phyloP scores from a whole-genome alignment of 1,140 invertebrate genomes.

The Platorchestia sp. region DNA sequence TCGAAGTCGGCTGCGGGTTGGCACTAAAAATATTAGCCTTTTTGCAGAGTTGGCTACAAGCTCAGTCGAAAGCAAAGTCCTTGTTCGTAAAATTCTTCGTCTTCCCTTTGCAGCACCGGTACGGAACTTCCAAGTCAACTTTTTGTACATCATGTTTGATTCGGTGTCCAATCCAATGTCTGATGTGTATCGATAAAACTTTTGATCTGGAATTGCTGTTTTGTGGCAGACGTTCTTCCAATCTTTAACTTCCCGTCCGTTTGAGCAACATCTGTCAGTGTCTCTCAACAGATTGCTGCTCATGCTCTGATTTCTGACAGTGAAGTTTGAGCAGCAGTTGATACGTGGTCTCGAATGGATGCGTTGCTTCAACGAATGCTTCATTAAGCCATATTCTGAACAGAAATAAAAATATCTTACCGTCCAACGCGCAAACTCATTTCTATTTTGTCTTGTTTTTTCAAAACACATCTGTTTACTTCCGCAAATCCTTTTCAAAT shows the following conservation, averaged over 20 bases:
- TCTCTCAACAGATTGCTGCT: background rate
- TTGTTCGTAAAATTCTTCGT: background rate
- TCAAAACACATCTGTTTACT: background rate
- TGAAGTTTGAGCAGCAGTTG: background rate
- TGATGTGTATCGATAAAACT: constrained; percentile 26
- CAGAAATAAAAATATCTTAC: background rate
- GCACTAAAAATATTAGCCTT: background rate
- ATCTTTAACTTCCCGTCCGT: background rate
- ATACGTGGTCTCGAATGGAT: background rate
- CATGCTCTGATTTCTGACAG: background rate
- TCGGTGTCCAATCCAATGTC: background rate
- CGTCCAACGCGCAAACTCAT: background rate
- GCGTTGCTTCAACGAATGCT: background rate
- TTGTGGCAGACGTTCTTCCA: background rate
- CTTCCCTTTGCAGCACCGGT: background rate
- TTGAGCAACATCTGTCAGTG: background rate
- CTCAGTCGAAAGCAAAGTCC: background rate
- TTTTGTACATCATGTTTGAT: background rate
- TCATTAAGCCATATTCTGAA: background rate
- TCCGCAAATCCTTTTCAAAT: background rate
- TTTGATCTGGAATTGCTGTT: background rate
- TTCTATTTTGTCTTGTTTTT: background rate
- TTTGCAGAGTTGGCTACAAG: background rate
- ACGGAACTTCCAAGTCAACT: background rate
- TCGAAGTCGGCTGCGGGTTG: background rate